These are phyloP conservation scores for Chouioia cunea DNA, from an alignment of 2,888 invertebrate genomes.

Conservation along the genomic window DNA sequence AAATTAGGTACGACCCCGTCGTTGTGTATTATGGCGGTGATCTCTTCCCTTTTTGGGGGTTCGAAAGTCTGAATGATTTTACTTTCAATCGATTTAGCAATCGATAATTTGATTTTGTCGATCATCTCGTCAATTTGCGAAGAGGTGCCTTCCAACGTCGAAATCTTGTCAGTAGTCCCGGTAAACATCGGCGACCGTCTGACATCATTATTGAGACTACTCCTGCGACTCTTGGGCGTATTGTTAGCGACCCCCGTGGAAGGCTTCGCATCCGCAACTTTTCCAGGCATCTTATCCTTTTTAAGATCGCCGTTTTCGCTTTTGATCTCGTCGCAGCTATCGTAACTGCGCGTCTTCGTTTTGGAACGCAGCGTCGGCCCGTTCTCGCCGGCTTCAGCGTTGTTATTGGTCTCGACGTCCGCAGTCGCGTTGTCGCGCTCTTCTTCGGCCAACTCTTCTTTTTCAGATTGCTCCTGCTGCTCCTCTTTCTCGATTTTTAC, in stretches of 20 bases:
- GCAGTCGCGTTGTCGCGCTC: not conserved
- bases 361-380: constrained; percentile 63
- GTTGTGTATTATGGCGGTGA: constrained; percentile 61
- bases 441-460: too few relatives aligned
- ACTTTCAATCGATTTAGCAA: constrained; percentile 64
- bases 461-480: too few relatives aligned
- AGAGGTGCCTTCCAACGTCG: constrained; percentile 52
- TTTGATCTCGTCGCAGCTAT: constrained; percentile 43
- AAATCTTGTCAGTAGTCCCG: constrained; percentile 55
- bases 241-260: constrained; percentile 18
- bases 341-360: constrained; percentile 62
- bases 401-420: constrained; percentile 63
- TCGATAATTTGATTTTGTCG: constrained; percentile 63
- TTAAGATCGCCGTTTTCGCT: constrained; percentile 54
- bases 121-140: constrained; percentile 66
- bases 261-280: constrained; percentile 52
- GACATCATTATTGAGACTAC: constrained; percentile 63
- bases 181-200: constrained; percentile 61
- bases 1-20: constrained; percentile 52
- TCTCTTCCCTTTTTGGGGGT: constrained; percentile 62
- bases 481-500: too few relatives aligned
- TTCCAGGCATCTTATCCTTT: constrained; percentile 58
- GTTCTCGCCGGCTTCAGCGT: constrained; percentile 49
- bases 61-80: constrained; percentile 64
- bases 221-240: constrained; percentile 57